Conservation (phyloP, 1,140 invertebrate species). For the Temnothorax longispinosus region DNA sequence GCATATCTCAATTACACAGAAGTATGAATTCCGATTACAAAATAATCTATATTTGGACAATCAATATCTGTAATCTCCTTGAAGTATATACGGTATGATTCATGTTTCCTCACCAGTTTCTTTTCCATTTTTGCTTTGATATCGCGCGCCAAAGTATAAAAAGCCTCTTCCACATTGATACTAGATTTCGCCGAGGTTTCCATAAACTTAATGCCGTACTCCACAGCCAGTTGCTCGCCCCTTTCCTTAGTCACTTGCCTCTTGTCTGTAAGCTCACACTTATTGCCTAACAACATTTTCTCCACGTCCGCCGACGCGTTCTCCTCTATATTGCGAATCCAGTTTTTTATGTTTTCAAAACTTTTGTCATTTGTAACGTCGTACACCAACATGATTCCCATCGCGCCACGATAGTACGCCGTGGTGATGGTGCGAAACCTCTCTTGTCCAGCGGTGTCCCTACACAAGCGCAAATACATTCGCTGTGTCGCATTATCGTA, state of each 20-base stretch:
- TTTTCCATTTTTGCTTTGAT: conserved; percentile 98
- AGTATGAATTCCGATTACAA: not conserved
- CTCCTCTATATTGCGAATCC: conserved; percentile 99
- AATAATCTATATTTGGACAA: conserved; percentile 21
- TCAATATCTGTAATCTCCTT: conserved; percentile 1
- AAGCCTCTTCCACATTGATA: conserved; percentile 96
- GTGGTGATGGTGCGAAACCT: conserved; percentile 99
- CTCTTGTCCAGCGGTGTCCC: conserved; percentile 98
- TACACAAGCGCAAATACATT: conserved; percentile 80
- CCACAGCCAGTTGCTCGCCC: conserved; percentile 91
- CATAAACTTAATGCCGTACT: conserved; percentile 97
- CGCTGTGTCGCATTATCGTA: not conserved
- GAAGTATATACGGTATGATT: not conserved
- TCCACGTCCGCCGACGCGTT: conserved; percentile 97
- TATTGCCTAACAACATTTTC: conserved; percentile 98
- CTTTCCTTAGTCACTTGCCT: conserved; percentile 92
- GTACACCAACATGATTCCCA: conserved; percentile 99
- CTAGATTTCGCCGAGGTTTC: conserved; percentile 97
- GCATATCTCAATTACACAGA: not conserved
- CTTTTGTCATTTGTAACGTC: conserved; percentile 99
- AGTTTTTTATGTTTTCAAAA: conserved; percentile 99
- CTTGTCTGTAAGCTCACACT: conserved; percentile 96
- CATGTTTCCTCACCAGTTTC: conserved; percentile 91
- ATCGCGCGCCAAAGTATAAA: conserved; percentile 96
- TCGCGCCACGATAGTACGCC: conserved; percentile 98